A percentile compares a stretch with the other conserved stretches of the same genome.
Conservation (phyloP, 2,888 invertebrate species). For the Hyles lineata region DNA sequence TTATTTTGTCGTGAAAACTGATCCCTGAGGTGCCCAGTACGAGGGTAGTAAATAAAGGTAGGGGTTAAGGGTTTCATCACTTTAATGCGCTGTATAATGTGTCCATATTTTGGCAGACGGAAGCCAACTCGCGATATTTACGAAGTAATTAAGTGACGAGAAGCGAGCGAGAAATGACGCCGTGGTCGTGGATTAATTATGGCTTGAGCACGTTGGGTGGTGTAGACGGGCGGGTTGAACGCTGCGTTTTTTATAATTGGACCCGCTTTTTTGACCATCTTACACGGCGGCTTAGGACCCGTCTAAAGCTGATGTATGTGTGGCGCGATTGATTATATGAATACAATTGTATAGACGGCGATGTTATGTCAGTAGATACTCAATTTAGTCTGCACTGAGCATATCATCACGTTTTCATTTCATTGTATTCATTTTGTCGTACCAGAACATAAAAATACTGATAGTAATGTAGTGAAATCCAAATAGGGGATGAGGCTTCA, state of each 20-base stretch:
- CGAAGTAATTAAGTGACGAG: constrained; percentile 46
- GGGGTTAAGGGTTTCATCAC: constrained; percentile 12
- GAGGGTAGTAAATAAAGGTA: not conserved
- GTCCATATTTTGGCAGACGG: constrained; percentile 28
- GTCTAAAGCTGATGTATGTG: too few relatives aligned
- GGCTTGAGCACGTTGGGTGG: not conserved
- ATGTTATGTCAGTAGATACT: too few relatives aligned
- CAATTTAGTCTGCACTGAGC: too few relatives aligned
- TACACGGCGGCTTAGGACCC: too few relatives aligned
- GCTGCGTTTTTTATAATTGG: not conserved
- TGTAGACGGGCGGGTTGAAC: not conserved
- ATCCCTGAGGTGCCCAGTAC: not conserved
- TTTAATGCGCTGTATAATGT: constrained; percentile 30
- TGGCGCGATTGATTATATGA: too few relatives aligned
- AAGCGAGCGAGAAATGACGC: constrained; percentile 51
- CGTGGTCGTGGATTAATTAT: constrained; percentile 58
- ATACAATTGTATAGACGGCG: too few relatives aligned
- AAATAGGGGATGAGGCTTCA: too few relatives aligned
- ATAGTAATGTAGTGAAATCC: too few relatives aligned
- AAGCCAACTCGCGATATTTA: constrained; percentile 38
- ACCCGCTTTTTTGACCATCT: too few relatives aligned
- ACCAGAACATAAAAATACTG: too few relatives aligned
- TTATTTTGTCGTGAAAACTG: constrained; percentile 4
- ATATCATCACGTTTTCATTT: too few relatives aligned
- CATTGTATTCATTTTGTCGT: too few relatives aligned